These are phyloP conservation scores for Dryoscopus gambensis DNA, from an alignment of 2,113 vertebrate species.

Conservation along the genomic window DNA sequence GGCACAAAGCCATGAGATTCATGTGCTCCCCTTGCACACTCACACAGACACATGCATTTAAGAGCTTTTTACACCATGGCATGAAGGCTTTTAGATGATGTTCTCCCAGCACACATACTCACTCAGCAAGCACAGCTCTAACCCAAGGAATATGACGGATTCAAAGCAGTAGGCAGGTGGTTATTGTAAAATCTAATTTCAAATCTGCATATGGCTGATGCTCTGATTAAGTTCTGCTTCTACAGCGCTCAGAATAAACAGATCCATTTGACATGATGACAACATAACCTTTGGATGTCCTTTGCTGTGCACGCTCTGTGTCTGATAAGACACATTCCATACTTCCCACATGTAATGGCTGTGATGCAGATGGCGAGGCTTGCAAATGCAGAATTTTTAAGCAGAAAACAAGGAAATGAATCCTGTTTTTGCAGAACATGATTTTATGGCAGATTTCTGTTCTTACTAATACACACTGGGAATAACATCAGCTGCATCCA, in stretches of 20 bases:
- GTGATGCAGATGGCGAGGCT: not conserved
- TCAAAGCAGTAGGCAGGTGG: slow-evolving; percentile 26
- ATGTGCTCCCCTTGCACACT: not conserved
- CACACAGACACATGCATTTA: not conserved
- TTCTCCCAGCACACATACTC: not conserved
- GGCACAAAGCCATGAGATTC: not conserved
- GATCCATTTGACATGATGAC: slow-evolving; percentile 56
- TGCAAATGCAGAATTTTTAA: not conserved
- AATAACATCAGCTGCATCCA: not conserved
- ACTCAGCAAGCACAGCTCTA: not conserved
- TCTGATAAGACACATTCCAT: slow-evolving; percentile 39
- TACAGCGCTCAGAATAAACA: slow-evolving; percentile 48
- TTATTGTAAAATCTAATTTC: slow-evolving; percentile 62
- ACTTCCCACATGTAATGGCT: slow-evolving; percentile 24
- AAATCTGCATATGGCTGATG: slow-evolving; percentile 57
- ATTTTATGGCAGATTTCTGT: not conserved
- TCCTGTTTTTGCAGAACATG: not conserved
- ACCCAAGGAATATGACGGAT: not conserved
- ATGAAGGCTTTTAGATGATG: not conserved
- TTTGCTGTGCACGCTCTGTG: slow-evolving; percentile 27
- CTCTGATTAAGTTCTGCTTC: slow-evolving; percentile 51
- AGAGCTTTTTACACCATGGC: not conserved
- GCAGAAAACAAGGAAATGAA: slow-evolving; percentile 7
- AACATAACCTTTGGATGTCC: slow-evolving; percentile 61
- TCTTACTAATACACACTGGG: not conserved